Evolutionary conservation across 2,113 vertebrate genomes (phyloP).

Genomic region (Pteropus alecto): DNA sequence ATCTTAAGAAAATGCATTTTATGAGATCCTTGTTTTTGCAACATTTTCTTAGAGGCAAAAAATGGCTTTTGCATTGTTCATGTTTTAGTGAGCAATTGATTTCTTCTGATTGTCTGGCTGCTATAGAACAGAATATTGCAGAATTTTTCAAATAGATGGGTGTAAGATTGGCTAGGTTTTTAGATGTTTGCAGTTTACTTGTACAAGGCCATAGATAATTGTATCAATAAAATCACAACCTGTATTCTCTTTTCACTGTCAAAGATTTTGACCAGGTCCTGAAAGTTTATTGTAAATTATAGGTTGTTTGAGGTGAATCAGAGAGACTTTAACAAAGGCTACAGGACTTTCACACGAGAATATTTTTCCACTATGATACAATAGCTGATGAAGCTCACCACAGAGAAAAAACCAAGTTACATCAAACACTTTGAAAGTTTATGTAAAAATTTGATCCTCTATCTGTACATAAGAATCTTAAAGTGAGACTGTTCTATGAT

Average conservation of each 20-base stretch:
- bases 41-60: not conserved
- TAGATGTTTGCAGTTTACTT: not conserved
- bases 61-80: not conserved
- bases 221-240: not conserved
- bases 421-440: not conserved
- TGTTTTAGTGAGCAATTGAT: not conserved
- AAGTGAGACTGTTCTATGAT: not conserved
- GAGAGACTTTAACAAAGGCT: not conserved
- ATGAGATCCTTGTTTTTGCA: not conserved
- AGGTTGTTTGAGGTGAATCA: not conserved
- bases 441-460: not conserved
- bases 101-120: not conserved
- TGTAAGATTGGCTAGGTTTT: not conserved
- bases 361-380: not conserved
- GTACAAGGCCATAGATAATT: slow-evolving; percentile 9
- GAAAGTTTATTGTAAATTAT: not conserved
- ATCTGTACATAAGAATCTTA: not conserved
- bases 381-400: not conserved
- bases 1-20: not conserved
- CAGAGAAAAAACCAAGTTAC: not conserved
- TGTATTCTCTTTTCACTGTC: not conserved
- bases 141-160: not conserved
- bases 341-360: not conserved
- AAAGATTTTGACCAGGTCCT: slow-evolving; percentile 7
- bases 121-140: not conserved